Evolutionary conservation across 2,113 vertebrate species (phyloP), one percentile per base, ranked within the genome.

Genomic region (Salminus brasiliensis): DNA sequence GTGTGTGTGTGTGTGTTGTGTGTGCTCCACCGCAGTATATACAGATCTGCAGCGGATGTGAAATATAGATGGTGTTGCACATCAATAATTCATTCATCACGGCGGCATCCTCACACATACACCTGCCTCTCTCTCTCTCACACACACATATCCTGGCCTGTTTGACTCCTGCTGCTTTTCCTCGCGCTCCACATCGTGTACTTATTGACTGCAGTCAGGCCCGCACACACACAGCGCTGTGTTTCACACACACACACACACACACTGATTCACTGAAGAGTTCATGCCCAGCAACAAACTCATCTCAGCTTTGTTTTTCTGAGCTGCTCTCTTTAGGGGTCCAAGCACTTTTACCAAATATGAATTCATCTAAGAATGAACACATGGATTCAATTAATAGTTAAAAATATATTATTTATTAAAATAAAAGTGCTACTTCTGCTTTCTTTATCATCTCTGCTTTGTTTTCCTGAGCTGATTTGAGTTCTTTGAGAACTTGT

Each of bases 21-120:
- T 59, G 47, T 55, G 32, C 27, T 32, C 13, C 13, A 68, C 23
- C 25, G 53, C 55, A 49, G 34, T 78, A 55, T 59, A 49, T 52
- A 55, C 52, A 57, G 13, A 15, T 53, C 68, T 36, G 45, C 77
- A 72, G 68, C 47, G 43, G 77, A 49, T 72, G 68, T 79, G 45
- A 79, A 79, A 79, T 79, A 79, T 79, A 79, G 77, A 79, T 79
- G 68, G 71, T 53, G 74, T 76, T 60, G 43, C 59, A 30, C 57
- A 72, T 79, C 77, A 72, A 79, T 79, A 72, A 72, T 79, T 71
- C 29, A 79, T 79, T 10, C 29, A 18, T 49, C 47, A 49, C 12
- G 12, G 43, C 43, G 18, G 18, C 16, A 49, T 49, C 15, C 18
- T 21, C 47, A 21, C 47, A 1, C 47, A 49, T 18, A 49, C 18